Percentiles rank a stretch among this genome's conserved stretches.
Conservation (phyloP, 2,113 vertebrate genomes). For the Oplegnathus fasciatus region DNA sequence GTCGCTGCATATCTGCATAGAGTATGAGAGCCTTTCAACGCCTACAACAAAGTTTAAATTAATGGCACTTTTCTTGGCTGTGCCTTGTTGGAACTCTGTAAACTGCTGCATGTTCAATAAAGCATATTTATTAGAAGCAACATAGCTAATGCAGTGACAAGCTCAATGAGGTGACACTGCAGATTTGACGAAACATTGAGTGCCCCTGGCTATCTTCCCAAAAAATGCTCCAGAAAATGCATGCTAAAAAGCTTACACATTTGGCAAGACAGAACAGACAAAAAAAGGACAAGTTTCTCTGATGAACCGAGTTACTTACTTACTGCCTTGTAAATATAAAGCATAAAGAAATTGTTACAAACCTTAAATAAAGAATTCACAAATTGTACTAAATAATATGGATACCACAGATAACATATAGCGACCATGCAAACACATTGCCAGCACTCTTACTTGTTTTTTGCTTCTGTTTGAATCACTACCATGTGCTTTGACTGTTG, state of each 20-base stretch:
- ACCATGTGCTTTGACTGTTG: constrained; percentile 30
- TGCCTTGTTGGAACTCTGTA: constrained; percentile 36
- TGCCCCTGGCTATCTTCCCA: constrained; percentile 50
- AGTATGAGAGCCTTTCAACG: constrained; percentile 9
- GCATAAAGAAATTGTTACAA: background rate
- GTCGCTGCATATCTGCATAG: constrained; percentile 5
- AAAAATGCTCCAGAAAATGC: constrained; percentile 47
- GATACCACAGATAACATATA: background rate
- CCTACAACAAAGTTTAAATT: constrained; percentile 30
- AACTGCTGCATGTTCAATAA: constrained; percentile 44
- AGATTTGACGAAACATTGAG: constrained; percentile 60
- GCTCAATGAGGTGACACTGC: constrained; percentile 57
- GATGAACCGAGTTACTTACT: background rate
- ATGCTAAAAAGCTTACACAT: constrained; percentile 24
- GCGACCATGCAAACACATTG: background rate
- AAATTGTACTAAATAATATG: background rate
- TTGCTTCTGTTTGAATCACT: background rate
- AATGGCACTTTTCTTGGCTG: constrained; percentile 29
- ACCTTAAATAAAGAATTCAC: background rate
- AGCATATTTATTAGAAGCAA: constrained; percentile 47
- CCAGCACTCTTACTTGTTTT: background rate
- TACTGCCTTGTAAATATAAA: constrained; percentile 1
- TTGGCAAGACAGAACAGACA: background rate
- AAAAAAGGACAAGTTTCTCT: constrained; percentile 6
- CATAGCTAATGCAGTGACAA: constrained; percentile 54